Conservation (phyloP, 2,888 invertebrate genomes). For the Erebia ligea region DNA sequence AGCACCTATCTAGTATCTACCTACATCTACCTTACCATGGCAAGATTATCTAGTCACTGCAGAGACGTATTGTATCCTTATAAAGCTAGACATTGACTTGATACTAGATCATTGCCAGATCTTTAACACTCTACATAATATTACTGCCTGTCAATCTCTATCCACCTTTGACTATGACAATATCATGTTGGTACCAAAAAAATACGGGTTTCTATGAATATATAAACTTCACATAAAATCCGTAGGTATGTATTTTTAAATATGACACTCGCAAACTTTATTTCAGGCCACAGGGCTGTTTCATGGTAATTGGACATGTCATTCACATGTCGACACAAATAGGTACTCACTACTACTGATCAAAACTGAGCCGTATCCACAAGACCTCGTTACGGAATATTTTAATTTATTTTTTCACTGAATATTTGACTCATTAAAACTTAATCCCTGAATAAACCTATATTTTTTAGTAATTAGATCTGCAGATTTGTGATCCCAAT, state of each 20-base stretch:
- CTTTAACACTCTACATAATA: too few relatives aligned
- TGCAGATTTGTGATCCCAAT: too few relatives aligned
- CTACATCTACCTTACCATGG: too few relatives aligned
- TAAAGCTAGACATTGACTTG: too few relatives aligned
- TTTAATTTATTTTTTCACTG: neutral
- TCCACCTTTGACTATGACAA: too few relatives aligned
- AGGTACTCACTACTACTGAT: slow-evolving; percentile 22
- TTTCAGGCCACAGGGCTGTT: slow-evolving; percentile 46
- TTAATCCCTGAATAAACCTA: too few relatives aligned
- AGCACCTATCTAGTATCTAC: too few relatives aligned
- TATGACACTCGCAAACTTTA: slow-evolving; percentile 35
- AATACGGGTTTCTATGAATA: neutral
- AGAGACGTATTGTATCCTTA: too few relatives aligned
- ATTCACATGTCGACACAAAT: slow-evolving; percentile 43
- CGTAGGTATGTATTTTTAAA: slow-evolving; percentile 20
- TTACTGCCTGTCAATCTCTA: neutral
- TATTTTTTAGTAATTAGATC: too few relatives aligned
- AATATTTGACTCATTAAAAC: neutral
- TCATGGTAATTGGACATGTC: slow-evolving; percentile 61
- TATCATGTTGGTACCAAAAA: neutral
- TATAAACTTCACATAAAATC: neutral
- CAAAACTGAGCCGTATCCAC: slow-evolving; percentile 11
- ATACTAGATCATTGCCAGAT: too few relatives aligned
- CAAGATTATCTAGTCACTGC: too few relatives aligned
- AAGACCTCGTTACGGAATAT: neutral